phyloP scores from a whole-genome alignment of 2,797 vertebrate species.

The Falco naumanni region DNA sequence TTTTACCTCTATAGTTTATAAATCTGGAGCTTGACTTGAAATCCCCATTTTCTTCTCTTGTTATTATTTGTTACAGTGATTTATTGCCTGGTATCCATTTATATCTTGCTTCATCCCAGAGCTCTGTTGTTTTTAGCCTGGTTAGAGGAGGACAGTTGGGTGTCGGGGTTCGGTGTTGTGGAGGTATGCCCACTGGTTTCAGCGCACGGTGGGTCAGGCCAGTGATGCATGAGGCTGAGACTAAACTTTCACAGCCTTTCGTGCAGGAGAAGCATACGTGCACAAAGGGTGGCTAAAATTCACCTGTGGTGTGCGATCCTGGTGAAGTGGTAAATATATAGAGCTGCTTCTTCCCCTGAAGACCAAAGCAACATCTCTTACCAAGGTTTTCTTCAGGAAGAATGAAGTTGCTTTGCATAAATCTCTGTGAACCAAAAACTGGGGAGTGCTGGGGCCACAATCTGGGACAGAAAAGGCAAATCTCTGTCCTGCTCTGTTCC shows the following conservation, averaged over 20 bases:
- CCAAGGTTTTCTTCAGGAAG: neutral
- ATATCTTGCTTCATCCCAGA: neutral
- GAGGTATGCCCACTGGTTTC: neutral
- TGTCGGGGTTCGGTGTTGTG: neutral
- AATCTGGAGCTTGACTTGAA: constrained; percentile 41
- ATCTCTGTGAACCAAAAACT: neutral
- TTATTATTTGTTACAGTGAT: neutral
- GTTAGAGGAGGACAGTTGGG: neutral
- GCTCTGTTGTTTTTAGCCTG: neutral
- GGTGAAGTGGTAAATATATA: neutral
- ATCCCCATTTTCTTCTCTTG: neutral
- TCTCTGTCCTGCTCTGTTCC: neutral
- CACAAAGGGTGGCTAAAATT: neutral
- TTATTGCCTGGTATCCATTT: neutral
- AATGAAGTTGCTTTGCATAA: neutral
- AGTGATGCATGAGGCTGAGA: neutral
- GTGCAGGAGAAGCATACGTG: neutral
- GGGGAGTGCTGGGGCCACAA: neutral
- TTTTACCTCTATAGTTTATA: constrained; percentile 48
- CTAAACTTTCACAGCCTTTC: neutral
- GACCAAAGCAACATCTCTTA: neutral
- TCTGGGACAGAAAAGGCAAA: neutral
- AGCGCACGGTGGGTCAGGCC: neutral
- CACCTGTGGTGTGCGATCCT: neutral
- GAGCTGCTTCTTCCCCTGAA: neutral